Evolutionary conservation across 2,888 invertebrate species (phyloP).

Genomic region (Nomada ruficornis): DNA sequence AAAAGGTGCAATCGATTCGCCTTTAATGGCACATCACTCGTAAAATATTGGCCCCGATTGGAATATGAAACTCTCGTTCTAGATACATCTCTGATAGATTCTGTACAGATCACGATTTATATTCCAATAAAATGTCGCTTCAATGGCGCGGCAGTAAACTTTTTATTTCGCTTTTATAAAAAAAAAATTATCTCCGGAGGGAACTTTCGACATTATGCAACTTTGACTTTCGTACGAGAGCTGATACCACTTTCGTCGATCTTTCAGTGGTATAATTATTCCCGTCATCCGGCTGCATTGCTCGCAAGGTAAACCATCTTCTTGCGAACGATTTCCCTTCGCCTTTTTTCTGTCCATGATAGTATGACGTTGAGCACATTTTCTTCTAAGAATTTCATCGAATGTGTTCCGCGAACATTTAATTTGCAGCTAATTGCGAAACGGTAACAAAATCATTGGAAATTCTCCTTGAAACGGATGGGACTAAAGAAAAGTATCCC

Average conservation of each 20-base stretch:
- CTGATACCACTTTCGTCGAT: constrained; percentile 54
- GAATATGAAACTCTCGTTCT: too few relatives aligned
- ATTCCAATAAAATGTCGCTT: background rate
- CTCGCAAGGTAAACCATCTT: background rate
- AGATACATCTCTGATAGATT: background rate
- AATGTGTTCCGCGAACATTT: background rate
- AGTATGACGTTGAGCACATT: too few relatives aligned
- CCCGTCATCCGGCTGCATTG: background rate
- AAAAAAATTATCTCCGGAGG: constrained; percentile 11
- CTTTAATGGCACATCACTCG: too few relatives aligned
- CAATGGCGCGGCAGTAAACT: background rate
- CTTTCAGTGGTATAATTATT: constrained; percentile 6
- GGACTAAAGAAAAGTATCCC: background rate
- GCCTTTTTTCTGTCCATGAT: background rate
- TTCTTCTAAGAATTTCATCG: background rate
- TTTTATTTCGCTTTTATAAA: constrained; percentile 24
- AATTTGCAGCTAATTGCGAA: background rate
- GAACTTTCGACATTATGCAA: constrained; percentile 60
- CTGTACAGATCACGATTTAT: background rate
- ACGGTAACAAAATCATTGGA: background rate
- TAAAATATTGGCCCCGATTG: too few relatives aligned
- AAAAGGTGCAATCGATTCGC: background rate
- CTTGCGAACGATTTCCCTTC: background rate
- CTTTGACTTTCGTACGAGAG: constrained; percentile 50
- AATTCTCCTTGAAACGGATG: background rate